phyloP scores from a whole-genome alignment of 2,113 vertebrate genomes.

The Microcebus ravelobensis region DNA sequence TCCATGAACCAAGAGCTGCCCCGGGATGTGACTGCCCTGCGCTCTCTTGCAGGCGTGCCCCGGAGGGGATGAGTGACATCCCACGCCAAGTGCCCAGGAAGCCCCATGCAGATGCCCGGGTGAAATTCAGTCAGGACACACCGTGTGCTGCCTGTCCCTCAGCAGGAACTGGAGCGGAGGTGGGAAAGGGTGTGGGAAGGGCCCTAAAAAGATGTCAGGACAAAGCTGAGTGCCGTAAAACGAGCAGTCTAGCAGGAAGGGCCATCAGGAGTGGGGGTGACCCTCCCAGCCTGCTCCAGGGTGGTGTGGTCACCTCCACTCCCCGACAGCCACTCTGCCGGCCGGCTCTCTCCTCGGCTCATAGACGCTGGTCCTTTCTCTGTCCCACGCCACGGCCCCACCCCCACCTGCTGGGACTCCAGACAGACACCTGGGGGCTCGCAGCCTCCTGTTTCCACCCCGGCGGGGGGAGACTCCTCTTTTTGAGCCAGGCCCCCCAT shows the following conservation, averaged over 20 bases:
- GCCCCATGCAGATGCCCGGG: neutral
- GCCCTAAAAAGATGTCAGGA: accelerated
- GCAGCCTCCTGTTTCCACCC: neutral
- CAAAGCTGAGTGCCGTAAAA: accelerated
- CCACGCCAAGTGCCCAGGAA: neutral
- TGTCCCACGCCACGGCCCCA: accelerated
- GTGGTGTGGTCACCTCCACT: accelerated
- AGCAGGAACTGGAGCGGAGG: accelerated
- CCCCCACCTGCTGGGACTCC: no score
- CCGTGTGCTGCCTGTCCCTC: accelerated
- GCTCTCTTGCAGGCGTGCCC: accelerated
- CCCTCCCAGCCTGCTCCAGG: neutral
- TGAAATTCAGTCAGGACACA: neutral
- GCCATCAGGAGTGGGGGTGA: neutral
- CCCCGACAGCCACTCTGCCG: accelerated
- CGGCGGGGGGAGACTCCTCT: neutral
- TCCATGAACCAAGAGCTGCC: accelerated
- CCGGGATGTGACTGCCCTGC: accelerated
- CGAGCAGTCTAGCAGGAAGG: accelerated
- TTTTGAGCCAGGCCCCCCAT: neutral
- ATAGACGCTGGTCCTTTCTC: neutral
- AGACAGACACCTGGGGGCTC: neutral
- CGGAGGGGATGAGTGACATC: no score
- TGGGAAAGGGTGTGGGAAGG: no score
- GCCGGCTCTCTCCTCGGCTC: neutral